A percentile compares a stretch with the other conserved stretches of the same genome.
These are phyloP conservation scores for Physeter macrocephalus DNA, from an alignment of 2,113 vertebrate genomes.

Conservation along the genomic window DNA sequence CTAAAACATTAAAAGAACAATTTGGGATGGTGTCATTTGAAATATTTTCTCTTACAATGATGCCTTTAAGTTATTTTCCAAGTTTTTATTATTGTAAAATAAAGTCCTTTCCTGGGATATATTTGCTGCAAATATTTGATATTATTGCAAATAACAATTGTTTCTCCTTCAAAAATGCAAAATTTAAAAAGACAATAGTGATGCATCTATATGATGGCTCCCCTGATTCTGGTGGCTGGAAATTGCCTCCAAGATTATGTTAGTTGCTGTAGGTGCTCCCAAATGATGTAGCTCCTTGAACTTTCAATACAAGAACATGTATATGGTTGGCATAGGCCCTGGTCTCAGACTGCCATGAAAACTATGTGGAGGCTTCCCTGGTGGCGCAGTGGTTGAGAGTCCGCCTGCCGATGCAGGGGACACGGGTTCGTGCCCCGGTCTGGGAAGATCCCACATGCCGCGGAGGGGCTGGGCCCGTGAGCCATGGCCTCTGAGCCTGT, in stretches of 20 bases:
- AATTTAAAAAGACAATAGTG: not conserved
- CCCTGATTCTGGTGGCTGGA: not conserved
- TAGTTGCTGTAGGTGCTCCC: not conserved
- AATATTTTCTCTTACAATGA: not conserved
- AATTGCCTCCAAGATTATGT: not conserved
- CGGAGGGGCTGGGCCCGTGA: no score
- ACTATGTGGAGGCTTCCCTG: not conserved
- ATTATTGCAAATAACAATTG: not conserved
- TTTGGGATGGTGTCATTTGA: not conserved
- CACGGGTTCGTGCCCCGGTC: no score
- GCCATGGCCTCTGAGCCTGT: no score
- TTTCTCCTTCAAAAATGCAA: not conserved
- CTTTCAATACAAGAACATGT: not conserved
- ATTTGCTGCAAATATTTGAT: constrained; percentile 33
- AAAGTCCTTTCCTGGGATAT: not conserved
- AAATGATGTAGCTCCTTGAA: not conserved
- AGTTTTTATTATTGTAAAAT: not conserved
- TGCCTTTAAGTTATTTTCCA: not conserved
- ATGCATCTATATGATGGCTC: not conserved
- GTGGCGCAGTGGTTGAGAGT: no score
- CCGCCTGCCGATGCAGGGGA: no score
- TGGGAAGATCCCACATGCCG: no score
- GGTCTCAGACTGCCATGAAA: not conserved
- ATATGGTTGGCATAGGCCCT: not conserved
- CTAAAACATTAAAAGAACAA: constrained; percentile 47